Percentiles rank a stretch among this genome's conserved stretches.
phyloP scores from a whole-genome alignment of 2,888 invertebrate species.

The Reticulitermes lucifugus region DNA sequence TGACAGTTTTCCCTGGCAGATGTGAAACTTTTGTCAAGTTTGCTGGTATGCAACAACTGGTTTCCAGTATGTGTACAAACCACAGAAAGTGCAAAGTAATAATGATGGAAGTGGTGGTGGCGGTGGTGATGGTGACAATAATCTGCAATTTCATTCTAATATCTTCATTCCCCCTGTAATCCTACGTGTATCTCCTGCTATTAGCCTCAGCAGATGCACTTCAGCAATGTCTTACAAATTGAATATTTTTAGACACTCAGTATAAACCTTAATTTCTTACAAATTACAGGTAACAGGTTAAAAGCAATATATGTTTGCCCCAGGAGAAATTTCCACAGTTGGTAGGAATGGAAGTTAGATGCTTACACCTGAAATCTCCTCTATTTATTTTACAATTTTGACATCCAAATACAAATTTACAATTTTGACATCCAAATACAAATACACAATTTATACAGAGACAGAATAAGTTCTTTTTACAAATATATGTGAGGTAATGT shows the following conservation, averaged over 20 bases:
- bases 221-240: background rate
- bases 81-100: no score
- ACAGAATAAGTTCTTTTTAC: no score
- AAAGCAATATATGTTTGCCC: background rate
- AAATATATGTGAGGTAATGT: no score
- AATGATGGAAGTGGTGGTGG: no score
- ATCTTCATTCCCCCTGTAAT: no score
- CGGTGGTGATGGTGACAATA: no score
- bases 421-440: background rate
- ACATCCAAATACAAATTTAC: background rate
- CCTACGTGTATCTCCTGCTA: background rate
- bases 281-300: background rate
- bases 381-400: background rate
- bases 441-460: background rate
- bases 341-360: background rate
- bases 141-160: no score
- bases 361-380: background rate
- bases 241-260: background rate
- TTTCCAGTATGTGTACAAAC: no score
- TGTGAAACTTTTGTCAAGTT: no score
- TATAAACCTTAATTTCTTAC: background rate
- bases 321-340: background rate
- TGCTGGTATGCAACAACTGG: no score
- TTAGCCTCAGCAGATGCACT: background rate
- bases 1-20: no score